Conservation (phyloP, 2,113 vertebrate species). For the Oceanites oceanicus region DNA sequence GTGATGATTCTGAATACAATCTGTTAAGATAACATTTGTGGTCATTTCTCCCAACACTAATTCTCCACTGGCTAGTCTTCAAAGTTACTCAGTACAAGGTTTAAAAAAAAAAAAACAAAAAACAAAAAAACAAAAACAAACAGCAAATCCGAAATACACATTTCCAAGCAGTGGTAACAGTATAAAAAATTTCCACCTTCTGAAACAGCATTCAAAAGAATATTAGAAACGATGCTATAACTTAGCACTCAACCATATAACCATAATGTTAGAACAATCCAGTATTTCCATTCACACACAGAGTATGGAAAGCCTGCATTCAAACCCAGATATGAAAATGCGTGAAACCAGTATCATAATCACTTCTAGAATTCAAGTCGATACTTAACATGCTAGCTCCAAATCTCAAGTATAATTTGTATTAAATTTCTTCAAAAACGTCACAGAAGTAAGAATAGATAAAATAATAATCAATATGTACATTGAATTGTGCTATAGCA, state of each 20-base stretch:
- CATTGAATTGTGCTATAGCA: constrained; percentile 11
- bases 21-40: not conserved
- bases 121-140: too few relatives aligned
- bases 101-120: not conserved
- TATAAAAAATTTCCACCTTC: not conserved
- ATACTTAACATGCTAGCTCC: not conserved
- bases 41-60: not conserved
- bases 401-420: not conserved
- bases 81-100: not conserved
- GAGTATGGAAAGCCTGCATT: not conserved
- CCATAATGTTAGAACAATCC: not conserved
- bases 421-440: not conserved
- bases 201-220: not conserved
- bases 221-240: not conserved
- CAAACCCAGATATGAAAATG: not conserved
- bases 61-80: not conserved
- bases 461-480: constrained; percentile 31
- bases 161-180: not conserved
- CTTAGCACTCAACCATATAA: not conserved
- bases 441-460: not conserved
- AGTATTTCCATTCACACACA: not conserved
- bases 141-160: not conserved
- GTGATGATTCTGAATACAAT: not conserved
- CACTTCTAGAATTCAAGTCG: not conserved
- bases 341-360: not conserved